Evolutionary conservation across 2,797 vertebrate species (phyloP).

Genomic region (Microcaecilia unicolor): DNA sequence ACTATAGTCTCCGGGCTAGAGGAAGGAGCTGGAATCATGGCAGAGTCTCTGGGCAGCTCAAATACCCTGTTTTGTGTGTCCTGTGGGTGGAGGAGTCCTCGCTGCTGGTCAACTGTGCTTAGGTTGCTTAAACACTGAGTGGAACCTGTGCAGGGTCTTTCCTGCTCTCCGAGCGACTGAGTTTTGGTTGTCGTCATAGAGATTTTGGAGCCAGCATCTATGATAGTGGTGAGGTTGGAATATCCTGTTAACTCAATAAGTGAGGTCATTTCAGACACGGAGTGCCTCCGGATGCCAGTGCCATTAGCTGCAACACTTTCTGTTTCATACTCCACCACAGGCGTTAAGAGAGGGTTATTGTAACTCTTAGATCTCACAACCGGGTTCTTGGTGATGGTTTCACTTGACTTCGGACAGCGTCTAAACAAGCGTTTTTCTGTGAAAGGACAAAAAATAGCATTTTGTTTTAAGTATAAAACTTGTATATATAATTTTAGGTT

Average conservation of each 20-base stretch:
- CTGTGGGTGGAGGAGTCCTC: slow-evolving; percentile 24
- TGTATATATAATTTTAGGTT: no score
- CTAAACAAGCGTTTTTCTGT: slow-evolving; percentile 76
- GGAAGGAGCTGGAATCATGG: slow-evolving; percentile 65
- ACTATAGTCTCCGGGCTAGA: slow-evolving; percentile 90
- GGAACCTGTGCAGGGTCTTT: slow-evolving; percentile 26
- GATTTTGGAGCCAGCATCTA: slow-evolving; percentile 36
- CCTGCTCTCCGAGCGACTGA: slow-evolving; percentile 33
- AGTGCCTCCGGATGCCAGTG: slow-evolving; percentile 71
- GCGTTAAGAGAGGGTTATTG: slow-evolving; percentile 84
- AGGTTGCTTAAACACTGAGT: slow-evolving; percentile 44
- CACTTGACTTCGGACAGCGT: slow-evolving; percentile 52
- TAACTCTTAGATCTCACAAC: slow-evolving; percentile 92
- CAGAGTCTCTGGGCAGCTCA: slow-evolving; percentile 45
- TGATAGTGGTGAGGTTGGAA: slow-evolving; percentile 46
- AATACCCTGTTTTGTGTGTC: slow-evolving; percentile 3
- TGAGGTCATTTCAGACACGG: slow-evolving; percentile 83
- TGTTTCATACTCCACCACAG: slow-evolving; percentile 76
- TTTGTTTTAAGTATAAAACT: background rate
- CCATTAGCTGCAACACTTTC: slow-evolving; percentile 52
- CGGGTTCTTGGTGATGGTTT: slow-evolving; percentile 66
- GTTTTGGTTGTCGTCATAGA: slow-evolving; percentile 23
- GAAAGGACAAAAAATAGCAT: background rate
- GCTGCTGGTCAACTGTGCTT: slow-evolving; percentile 19
- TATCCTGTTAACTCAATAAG: slow-evolving; percentile 75